Conservation (phyloP, 2,113 vertebrate species). For the Cryptotis parvus region DNA sequence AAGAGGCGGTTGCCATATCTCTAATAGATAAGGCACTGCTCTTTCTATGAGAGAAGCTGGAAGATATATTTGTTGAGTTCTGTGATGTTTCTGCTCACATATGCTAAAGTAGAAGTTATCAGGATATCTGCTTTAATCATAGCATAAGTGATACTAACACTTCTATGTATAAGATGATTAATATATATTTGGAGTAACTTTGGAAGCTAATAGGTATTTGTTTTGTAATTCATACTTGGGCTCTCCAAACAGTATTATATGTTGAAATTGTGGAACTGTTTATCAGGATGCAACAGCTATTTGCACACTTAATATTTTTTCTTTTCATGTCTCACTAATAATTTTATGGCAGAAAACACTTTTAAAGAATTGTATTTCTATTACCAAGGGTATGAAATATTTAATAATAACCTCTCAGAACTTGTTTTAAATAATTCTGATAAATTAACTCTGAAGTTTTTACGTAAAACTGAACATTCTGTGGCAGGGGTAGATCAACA, state of each 20-base stretch:
- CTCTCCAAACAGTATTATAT: not conserved
- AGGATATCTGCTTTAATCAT: not conserved
- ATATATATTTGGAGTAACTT: not conserved
- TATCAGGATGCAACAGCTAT: not conserved
- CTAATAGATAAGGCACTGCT: conserved; percentile 6
- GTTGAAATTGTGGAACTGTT: not conserved
- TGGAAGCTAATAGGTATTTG: not conserved
- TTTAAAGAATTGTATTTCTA: not conserved
- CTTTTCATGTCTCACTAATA: not conserved
- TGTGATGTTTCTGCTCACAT: not conserved
- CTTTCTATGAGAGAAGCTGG: not conserved
- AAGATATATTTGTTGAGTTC: not conserved
- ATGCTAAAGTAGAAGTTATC: not conserved
- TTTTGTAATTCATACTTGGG: not conserved
- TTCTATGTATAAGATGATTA: no score
- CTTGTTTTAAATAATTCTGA: conserved; percentile 20
- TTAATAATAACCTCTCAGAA: conserved; percentile 40
- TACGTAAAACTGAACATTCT: conserved; percentile 32
- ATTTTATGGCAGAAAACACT: not conserved
- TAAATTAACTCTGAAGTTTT: conserved; percentile 56
- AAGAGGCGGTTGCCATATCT: not conserved
- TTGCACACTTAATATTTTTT: not conserved
- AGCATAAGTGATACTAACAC: not conserved
- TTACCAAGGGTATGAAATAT: not conserved
- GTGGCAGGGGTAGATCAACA: not conserved